These are phyloP conservation scores for Agonopterix alstromeriana DNA, from an alignment of 2,888 invertebrate genomes.

Conservation along the genomic window DNA sequence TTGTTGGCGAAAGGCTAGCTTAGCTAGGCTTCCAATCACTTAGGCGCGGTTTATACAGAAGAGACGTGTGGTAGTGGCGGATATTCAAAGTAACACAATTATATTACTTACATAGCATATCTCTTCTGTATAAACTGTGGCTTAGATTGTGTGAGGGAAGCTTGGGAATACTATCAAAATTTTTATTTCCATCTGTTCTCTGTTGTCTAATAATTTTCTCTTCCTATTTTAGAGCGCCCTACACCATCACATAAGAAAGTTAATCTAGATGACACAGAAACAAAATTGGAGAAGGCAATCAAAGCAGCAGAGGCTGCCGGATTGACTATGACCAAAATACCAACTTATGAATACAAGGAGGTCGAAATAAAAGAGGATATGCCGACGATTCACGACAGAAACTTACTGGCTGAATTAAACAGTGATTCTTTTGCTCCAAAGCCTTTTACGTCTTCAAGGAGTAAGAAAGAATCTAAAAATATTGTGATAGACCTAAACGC, in stretches of 20 bases:
- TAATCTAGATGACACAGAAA: constrained; percentile 59
- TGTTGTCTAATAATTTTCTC: too few species aligned
- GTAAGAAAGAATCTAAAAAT: constrained; percentile 79
- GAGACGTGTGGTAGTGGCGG: too few species aligned
- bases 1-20: too few species aligned
- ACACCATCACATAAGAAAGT: constrained; percentile 25
- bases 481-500: constrained; percentile 85
- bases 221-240: constrained; percentile 29
- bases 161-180: too few species aligned
- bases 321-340: constrained; percentile 67
- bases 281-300: constrained; percentile 64
- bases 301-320: constrained; percentile 71
- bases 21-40: too few species aligned
- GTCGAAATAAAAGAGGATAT: constrained; percentile 67
- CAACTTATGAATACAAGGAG: constrained; percentile 67
- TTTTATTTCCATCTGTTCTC: too few species aligned
- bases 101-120: too few species aligned
- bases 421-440: constrained; percentile 81
- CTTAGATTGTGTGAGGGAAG: too few species aligned
- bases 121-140: too few species aligned
- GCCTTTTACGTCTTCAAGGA: constrained; percentile 74
- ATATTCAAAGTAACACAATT: too few species aligned
- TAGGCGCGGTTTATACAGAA: too few species aligned
- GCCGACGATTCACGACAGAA: constrained; percentile 72
- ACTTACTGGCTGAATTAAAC: constrained; percentile 82